Evolutionary conservation across 2,888 invertebrate species (phyloP), one percentile per base, ranked within the genome.

Genomic region (Dasysyrphus tricinctus): DNA sequence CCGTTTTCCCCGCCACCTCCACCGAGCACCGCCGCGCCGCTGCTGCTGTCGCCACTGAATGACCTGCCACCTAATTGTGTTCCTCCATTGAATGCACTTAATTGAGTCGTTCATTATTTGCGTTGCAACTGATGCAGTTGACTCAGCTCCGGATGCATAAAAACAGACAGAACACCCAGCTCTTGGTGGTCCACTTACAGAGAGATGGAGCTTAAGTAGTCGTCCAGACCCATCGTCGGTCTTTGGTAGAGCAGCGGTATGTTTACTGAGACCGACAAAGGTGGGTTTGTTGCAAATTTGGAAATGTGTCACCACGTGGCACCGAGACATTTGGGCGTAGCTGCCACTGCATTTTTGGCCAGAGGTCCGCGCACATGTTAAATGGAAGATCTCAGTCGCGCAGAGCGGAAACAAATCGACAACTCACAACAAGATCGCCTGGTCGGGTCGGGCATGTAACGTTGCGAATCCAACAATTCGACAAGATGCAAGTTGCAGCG

Each of bases 361-460:
- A 73, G 11, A 73, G 24, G 54, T 56, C 72, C 57, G 16, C 73
- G 29, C 29, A 49, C 67, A 73, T 77, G 77, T 85, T 78, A 54
- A 77, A 77, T 74, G 59, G 61, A 19, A 49, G 57, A 29, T 67
- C 78, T n/a, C 89, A 83, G 86, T 86, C 88, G 75, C 88, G 75
- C 61, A 80, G 84, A 89, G 77, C 76, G 80, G 80, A 88, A 90
- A 89, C 89, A 88, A 88, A 88, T 88, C 89, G 88, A 88, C 90
- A 88, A 84, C 88, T 87, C 80, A 76, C 85, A 76, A 88, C 88
- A 87, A 88, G 80, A 80, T 88, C 72, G 78, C 61, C 74, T 59
- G 44, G 57, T 42, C 49, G 59, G 72, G 51, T 69, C 29, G 24
- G 24, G 39, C 51, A 69, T 69, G 76, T 51, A 73, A 73, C 61